Evolutionary conservation across 2,888 invertebrate genomes (phyloP).

Genomic region (Hirtodrosophila alboralis): DNA sequence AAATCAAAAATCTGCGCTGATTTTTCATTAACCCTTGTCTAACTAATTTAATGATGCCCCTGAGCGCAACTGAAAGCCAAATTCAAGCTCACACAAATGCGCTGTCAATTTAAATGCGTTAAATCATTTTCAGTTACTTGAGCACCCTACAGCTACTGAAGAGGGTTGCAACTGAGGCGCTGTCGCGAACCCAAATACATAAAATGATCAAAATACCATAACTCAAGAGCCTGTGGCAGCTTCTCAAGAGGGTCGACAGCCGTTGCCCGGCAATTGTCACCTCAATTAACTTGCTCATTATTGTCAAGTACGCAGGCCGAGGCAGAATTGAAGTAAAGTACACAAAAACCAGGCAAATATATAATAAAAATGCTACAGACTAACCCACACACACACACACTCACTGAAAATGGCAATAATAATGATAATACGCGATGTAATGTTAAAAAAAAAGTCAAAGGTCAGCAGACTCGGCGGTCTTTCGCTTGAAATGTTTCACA

Average conservation of each 20-base stretch:
- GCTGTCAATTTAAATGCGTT: constrained; percentile 53
- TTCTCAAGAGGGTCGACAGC: constrained; percentile 37
- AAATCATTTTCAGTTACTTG: constrained; percentile 52
- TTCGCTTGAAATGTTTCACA: constrained; percentile 67
- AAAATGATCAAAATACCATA: constrained; percentile 73
- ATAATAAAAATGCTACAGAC: constrained; percentile 38
- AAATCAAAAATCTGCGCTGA: constrained; percentile 1
- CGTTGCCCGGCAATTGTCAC: constrained; percentile 65
- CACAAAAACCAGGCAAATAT: constrained; percentile 24
- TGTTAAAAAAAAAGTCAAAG: constrained; percentile 50
- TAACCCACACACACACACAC: constrained; percentile 5
- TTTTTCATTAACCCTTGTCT: constrained; percentile 27
- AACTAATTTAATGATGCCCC: constrained; percentile 33
- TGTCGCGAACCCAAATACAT: constrained; percentile 43
- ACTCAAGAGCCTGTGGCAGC: constrained; percentile 47
- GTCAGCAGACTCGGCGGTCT: constrained; percentile 54
- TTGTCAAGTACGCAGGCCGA: constrained; percentile 50
- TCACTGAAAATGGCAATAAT: constrained; percentile 31
- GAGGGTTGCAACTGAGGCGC: constrained; percentile 27
- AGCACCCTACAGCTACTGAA: constrained; percentile 31
- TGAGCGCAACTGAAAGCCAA: not conserved
- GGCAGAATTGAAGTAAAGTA: constrained; percentile 7
- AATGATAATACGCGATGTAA: constrained; percentile 31
- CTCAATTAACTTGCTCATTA: constrained; percentile 76
- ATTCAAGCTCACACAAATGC: constrained; percentile 26